phyloP scores from a whole-genome alignment of 2,888 invertebrate species.

The Spodoptera picta region DNA sequence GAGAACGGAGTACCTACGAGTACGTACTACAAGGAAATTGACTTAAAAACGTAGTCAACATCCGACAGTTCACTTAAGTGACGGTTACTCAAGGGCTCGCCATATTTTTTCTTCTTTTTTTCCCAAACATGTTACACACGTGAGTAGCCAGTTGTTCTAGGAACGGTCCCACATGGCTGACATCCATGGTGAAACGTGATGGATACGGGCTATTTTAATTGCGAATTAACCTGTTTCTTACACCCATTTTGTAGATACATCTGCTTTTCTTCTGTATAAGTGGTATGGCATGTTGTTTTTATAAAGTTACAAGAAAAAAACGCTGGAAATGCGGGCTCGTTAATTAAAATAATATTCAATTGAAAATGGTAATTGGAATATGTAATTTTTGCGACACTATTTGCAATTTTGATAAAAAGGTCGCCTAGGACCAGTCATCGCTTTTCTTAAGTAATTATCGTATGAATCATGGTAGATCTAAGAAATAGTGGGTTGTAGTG shows the following conservation, averaged over 20 bases:
- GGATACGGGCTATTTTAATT: slow-evolving; percentile 55
- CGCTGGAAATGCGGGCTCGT: slow-evolving; percentile 7
- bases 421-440: slow-evolving; percentile 27
- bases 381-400: slow-evolving; percentile 11
- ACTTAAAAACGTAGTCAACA: slow-evolving; percentile 64
- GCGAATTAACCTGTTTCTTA: slow-evolving; percentile 43
- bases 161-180: slow-evolving; percentile 76
- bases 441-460: slow-evolving; percentile 34
- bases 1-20: slow-evolving; percentile 38
- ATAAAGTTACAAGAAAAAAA: slow-evolving; percentile 11
- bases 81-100: slow-evolving; percentile 65
- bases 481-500: slow-evolving; percentile 25
- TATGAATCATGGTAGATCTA: slow-evolving; percentile 43
- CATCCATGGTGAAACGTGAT: slow-evolving; percentile 28
- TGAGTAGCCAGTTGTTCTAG: slow-evolving; percentile 77
- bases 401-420: slow-evolving; percentile 31
- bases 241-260: slow-evolving; percentile 21
- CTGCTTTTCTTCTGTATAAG: slow-evolving; percentile 32
- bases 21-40: slow-evolving; percentile 60
- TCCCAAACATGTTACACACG: slow-evolving; percentile 76
- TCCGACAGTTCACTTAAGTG: slow-evolving; percentile 61
- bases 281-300: slow-evolving; percentile 21
- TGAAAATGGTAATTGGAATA: slow-evolving; percentile 17
- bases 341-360: slow-evolving; percentile 13
- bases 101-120: slow-evolving; percentile 67